Evolutionary conservation across 35 echinoderm and acorn worm genomes (phyloP), one percentile per base, ranked within the genome.

Genomic region (Eucidaris tribuloides): DNA sequence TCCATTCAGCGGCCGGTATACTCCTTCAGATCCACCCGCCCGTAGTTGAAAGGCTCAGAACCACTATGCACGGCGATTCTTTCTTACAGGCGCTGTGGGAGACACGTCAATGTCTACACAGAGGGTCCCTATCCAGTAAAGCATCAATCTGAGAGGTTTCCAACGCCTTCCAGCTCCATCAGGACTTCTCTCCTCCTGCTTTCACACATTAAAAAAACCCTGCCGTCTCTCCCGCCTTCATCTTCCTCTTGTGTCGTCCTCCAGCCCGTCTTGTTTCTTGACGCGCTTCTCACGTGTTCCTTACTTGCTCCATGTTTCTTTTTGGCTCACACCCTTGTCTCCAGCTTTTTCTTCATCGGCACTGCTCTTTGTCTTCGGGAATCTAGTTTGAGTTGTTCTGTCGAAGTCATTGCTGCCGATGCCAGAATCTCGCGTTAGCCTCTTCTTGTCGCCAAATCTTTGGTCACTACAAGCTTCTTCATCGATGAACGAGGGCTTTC

Each of bases 151-250:
- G 68, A 74, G 1, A 94, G 65, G 29, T 81, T 64, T 68, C 90
- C 92, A 5, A 94, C 46, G n/a, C 82, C 92, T 82, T 94, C 92
- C 36, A 94, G 43, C 71, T 94, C 92, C n/a, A 86, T 94, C 92
- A 19, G 92, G 92, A 38, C 92, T 94, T 15, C 90, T 87, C 36
- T 29, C 65, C 38, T 71, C 85, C 37, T n/a, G n/a, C n/a, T n/a
- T n/a, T n/a, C n/a, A n/a, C n/a, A n/a, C n/a, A n/a, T n/a, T n/a
- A n/a, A n/a, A n/a, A n/a, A 9, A 58, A 14, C 9, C 64, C 80
- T 71, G 40, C 33, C 84, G 33, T 93, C 77, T 11, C 54, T 74
- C 19, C 42, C 82, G 42, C 78, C 84, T 35, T 65, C 84, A 2
- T 83, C 77, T 17, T 85, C 63, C 39, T 58, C 62, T 34, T 92